Evolutionary conservation across 2,797 vertebrate genomes (phyloP), one percentile per base, ranked within the genome.

Genomic region (Aviceda cuculoides): DNA sequence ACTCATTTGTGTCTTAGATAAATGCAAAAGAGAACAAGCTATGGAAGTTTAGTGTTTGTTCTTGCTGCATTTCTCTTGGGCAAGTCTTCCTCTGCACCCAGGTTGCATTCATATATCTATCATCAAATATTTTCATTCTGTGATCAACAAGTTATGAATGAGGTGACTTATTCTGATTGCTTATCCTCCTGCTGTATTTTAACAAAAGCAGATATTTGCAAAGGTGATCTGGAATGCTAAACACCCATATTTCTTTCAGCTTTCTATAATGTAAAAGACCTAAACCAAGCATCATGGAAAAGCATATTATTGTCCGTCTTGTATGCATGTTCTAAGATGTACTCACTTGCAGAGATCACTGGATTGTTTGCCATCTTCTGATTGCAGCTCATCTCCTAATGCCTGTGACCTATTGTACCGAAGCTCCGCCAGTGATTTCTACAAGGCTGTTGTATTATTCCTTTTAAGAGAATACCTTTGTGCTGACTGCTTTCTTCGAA

Each of bases 1-100:
- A 40, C 40, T 66, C 13, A 0, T 21, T 6, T 0, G 1, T 61
- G 5, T 49, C n/a, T 81, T 35, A n/a, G 29, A 25, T 7, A 93
- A 87, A 91, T 24, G n/a, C 25, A 80, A 65, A 90, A 58, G 31
- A 72, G 33, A 85, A 44, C 5, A 67, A 71, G 15, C 22, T 25
- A n/a, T 10, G 7, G 39, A 70, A 61, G 5, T 75, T 86, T 22
- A 59, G 16, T 37, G 17, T 40, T 61, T 40, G 11, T 33, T 82
- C 40, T 72, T 65, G 44, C 15, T 68, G 28, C 13, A 33, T 63
- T 91, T 75, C 35, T 59, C 37, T 56, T 20, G 9, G 6, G 8
- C 40, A 88, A 39, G 68, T 58, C 39, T 70, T 77, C 24, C 33
- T 66, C 16, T 75, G 33, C 11, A 22, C 33, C 21, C 1, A 52